Evolutionary conservation across 2,113 vertebrate species (phyloP).

Genomic region (Thamnophis sirtalis): DNA sequence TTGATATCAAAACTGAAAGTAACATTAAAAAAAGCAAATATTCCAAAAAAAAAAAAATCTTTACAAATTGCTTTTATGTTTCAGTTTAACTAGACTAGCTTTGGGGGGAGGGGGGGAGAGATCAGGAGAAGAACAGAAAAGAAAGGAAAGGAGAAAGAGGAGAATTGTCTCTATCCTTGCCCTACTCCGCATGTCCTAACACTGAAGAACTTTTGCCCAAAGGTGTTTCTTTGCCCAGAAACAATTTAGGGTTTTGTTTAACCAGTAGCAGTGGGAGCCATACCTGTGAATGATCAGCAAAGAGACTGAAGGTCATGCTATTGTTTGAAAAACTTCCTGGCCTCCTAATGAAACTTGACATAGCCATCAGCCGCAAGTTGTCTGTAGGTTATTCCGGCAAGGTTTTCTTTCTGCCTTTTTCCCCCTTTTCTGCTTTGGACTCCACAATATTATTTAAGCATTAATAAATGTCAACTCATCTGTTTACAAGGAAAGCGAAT

Average conservation of each 20-base stretch:
- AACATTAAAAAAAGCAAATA: background rate
- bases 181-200: background rate
- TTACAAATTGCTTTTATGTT: background rate
- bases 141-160: background rate
- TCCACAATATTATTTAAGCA: slow-evolving; percentile 70
- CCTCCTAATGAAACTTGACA: slow-evolving; percentile 53
- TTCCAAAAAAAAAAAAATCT: background rate
- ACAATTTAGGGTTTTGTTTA: slow-evolving; percentile 27
- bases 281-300: slow-evolving; percentile 39
- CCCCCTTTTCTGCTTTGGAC: slow-evolving; percentile 46
- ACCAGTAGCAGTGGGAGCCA: background rate
- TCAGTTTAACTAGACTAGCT: background rate
- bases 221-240: slow-evolving; percentile 21
- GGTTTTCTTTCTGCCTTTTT: background rate
- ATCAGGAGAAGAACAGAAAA: background rate
- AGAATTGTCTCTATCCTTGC: background rate
- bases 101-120: background rate
- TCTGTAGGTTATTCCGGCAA: slow-evolving; percentile 62
- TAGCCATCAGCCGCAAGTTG: slow-evolving; percentile 49
- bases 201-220: background rate
- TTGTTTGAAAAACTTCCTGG: slow-evolving; percentile 55
- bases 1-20: background rate
- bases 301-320: slow-evolving; percentile 40
- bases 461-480: slow-evolving; percentile 72
- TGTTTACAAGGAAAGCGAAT: slow-evolving; percentile 66